Conservation (phyloP, 2,797 vertebrate species). For the Neosalanx taihuensis region DNA sequence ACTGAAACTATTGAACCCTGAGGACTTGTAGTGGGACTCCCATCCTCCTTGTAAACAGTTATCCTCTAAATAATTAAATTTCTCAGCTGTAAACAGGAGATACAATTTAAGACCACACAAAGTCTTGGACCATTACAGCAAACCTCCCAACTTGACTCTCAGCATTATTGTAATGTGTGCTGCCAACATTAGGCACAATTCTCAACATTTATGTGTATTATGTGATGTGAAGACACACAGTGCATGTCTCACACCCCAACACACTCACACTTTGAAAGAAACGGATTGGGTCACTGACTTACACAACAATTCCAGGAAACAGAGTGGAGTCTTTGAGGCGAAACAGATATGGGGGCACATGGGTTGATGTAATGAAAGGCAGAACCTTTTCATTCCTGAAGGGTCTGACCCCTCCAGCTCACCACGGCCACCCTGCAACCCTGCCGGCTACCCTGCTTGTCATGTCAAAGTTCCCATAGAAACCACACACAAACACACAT, state of each 20-base stretch:
- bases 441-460: slow-evolving; percentile 54
- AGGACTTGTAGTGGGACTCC: slow-evolving; percentile 16
- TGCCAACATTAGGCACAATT: slow-evolving; percentile 1
- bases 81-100: slow-evolving; percentile 11
- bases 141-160: slow-evolving; percentile 17
- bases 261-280: slow-evolving; percentile 6
- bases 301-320: slow-evolving; percentile 67
- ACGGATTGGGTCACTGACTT: slow-evolving; percentile 52
- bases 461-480: slow-evolving; percentile 63
- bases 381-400: slow-evolving; percentile 62
- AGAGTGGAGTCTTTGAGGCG: slow-evolving; percentile 58
- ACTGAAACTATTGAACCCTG: slow-evolving; percentile 19
- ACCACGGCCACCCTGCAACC: slow-evolving; percentile 38
- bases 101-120: slow-evolving; percentile 38
- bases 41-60: slow-evolving; percentile 5
- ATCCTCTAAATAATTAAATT: slow-evolving; percentile 36
- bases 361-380: slow-evolving; percentile 71
- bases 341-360: slow-evolving; percentile 60
- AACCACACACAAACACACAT: slow-evolving; percentile 59
- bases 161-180: slow-evolving; percentile 24
- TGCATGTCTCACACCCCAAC: not conserved
- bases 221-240: slow-evolving; percentile 35
- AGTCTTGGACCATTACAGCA: not conserved
- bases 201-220: slow-evolving; percentile 16
- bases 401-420: slow-evolving; percentile 51